Evolutionary conservation across 2,113 vertebrate species (phyloP), one percentile per base, ranked within the genome.

Genomic region (Ochotona princeps): DNA sequence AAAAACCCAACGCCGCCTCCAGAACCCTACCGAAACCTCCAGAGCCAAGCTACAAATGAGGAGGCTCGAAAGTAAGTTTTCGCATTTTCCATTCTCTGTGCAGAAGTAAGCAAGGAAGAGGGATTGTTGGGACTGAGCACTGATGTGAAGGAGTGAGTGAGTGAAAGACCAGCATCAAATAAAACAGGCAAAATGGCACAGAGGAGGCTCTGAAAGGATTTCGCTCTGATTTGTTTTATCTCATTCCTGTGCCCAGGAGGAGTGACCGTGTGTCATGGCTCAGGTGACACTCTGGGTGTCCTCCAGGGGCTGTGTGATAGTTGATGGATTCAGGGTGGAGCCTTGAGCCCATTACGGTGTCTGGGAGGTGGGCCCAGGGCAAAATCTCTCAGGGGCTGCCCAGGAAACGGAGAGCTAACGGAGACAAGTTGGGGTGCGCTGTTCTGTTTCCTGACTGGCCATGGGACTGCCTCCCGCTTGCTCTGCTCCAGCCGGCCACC

Each of bases 121-220:
- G 26, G 47, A 87, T 1, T 44, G 69, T 69, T 72, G 13, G 21
- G 20, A 76, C 26, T 26, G 11, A 82, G 57, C 87, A n/a, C 12
- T 73, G 32, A 72, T 23, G 90, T 79, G 44, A 49, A 60, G 82
- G 93, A 85, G 23, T 44, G 38, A 44, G 20, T 81, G 78, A 83
- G 20, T 75, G 80, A 47, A 92, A 90, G 78, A 70, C 78, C 51
- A 47, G 25, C 65, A 72, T 81, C 73, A 84, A 94, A 81, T 95
- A 88, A 92, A 90, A 91, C 66, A 87, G 26, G 80, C 47, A 47
- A 21, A 80, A 79, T 82, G 76, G 30, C 74, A 78, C 14, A 23
- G 72, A 70, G 32, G 25, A 54, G 74, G 54, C 83, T 75, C 93
- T 80, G 35, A 23, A 85, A 83, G 23, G 28, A 79, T 80, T 94